Percentiles rank a stretch among this genome's conserved stretches.
phyloP scores from a whole-genome alignment of 2,888 invertebrate genomes.

The Eupeodes latifasciatus region DNA sequence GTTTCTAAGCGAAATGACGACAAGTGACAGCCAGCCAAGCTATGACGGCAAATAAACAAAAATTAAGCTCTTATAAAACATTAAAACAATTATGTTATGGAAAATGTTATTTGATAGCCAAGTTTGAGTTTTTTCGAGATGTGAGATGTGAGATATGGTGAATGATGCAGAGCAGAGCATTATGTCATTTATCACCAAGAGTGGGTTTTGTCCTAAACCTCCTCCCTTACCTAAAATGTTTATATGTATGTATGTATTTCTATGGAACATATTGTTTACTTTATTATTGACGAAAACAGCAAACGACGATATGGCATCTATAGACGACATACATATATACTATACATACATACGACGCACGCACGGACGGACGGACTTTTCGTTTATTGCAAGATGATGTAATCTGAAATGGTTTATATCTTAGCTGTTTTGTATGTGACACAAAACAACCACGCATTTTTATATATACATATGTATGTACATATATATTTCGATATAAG shows the following conservation, averaged over 20 bases:
- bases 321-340: background rate
- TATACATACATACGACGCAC: background rate
- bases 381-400: conserved; percentile 1
- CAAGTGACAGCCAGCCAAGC: no score
- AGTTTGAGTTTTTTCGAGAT: conserved; percentile 15
- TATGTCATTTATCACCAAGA: conserved; percentile 46
- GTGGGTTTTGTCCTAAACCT: background rate
- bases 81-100: conserved; percentile 66
- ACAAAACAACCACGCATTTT: conserved; percentile 33
- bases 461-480: background rate
- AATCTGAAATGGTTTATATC: conserved; percentile 26
- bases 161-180: conserved; percentile 37
- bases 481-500: background rate
- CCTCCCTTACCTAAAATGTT: no score
- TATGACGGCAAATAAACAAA: conserved; percentile 38
- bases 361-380: background rate
- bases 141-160: background rate
- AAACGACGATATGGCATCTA: background rate
- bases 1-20: background rate
- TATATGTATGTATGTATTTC: background rate
- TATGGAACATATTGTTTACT: conserved; percentile 28
- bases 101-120: conserved; percentile 67
- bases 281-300: conserved; percentile 10
- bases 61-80: conserved; percentile 47
- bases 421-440: background rate